Conservation (phyloP, 1,140 invertebrate species). For the Pectinophora gossypiella region DNA sequence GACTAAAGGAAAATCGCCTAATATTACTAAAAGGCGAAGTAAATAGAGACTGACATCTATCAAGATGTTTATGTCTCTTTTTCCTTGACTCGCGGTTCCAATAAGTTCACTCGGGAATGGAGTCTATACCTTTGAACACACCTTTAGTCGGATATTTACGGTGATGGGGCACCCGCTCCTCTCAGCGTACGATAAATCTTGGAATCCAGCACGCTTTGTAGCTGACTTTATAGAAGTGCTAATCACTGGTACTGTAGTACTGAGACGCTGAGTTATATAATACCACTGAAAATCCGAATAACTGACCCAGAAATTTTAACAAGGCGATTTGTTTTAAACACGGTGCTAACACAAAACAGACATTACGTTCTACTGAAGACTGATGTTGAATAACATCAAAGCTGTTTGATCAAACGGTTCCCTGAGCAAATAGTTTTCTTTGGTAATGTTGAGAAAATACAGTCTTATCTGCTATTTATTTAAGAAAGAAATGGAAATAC, state of each 20-base stretch:
- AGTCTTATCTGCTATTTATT: no score
- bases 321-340: neutral
- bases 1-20: no score
- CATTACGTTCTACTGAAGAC: neutral
- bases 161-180: conserved; percentile 37
- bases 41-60: no score
- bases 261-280: neutral
- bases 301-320: conserved; percentile 7
- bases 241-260: conserved; percentile 24
- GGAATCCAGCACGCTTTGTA: conserved; percentile 36
- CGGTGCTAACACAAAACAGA: neutral
- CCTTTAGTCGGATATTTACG: conserved; percentile 45
- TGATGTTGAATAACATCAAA: neutral
- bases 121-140: neutral
- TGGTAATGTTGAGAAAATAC: no score
- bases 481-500: no score
- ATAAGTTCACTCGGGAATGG: neutral
- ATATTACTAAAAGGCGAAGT: no score
- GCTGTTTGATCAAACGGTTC: no score
- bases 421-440: no score
- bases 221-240: conserved; percentile 33
- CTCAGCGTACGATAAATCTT: conserved; percentile 46
- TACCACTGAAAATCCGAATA: neutral
- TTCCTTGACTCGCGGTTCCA: neutral
- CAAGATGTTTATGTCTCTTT: no score